Conservation (phyloP, 2,797 vertebrate species). For the Loriculus beryllinus region DNA sequence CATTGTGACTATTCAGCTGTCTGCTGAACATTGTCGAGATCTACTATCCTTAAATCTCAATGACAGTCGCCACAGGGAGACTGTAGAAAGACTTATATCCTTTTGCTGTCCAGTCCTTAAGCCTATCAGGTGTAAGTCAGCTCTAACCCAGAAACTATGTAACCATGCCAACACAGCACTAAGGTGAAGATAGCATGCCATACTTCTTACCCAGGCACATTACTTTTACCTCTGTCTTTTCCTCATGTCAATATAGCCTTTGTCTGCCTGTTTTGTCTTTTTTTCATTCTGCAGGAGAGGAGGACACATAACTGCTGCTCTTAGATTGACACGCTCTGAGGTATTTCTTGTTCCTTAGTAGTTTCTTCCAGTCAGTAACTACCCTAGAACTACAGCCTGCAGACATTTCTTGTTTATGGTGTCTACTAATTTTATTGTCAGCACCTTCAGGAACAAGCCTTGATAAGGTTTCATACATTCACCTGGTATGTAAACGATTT, state of each 20-base stretch:
- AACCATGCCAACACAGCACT: neutral
- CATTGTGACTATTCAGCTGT: neutral
- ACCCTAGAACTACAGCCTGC: neutral
- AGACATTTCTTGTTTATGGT: neutral
- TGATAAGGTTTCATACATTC: neutral
- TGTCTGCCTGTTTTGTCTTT: neutral
- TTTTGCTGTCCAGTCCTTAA: neutral
- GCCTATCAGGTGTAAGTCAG: neutral
- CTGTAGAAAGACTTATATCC: neutral
- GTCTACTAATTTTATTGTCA: neutral
- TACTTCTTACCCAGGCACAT: neutral
- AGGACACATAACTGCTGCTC: neutral
- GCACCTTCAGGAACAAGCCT: neutral
- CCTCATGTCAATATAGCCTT: neutral
- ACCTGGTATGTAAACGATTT: neutral
- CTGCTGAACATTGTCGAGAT: neutral
- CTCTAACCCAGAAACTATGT: neutral
- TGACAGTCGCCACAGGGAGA: neutral
- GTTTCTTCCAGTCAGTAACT: neutral
- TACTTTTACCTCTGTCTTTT: neutral
- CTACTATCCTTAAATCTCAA: neutral
- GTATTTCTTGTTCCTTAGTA: neutral
- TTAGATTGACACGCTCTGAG: neutral
- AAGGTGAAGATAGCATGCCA: neutral
- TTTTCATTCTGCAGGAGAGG: neutral